These are phyloP conservation scores for Hetaerina americana DNA, from an alignment of 1,140 invertebrate genomes.

Conservation along the genomic window DNA sequence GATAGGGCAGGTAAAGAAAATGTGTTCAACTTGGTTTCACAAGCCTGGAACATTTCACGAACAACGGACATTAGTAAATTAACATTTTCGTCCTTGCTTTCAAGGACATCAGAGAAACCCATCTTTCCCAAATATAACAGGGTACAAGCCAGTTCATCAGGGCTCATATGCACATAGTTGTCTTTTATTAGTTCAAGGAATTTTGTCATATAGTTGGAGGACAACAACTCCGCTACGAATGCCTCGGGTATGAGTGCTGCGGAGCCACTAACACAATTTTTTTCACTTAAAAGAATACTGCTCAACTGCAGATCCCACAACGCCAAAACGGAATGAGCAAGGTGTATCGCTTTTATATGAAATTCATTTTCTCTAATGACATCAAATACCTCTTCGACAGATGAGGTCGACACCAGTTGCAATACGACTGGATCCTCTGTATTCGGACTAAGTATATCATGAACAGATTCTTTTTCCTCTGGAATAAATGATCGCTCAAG, in stretches of 20 bases:
- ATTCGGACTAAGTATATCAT: background rate
- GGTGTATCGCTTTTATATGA: background rate
- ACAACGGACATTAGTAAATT: background rate
- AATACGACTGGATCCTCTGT: background rate
- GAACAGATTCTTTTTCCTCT: background rate
- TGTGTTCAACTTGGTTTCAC: background rate
- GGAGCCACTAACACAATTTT: background rate
- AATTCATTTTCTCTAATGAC: background rate
- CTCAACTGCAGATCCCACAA: background rate
- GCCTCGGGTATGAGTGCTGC: background rate
- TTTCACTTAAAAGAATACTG: background rate
- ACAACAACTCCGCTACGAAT: background rate
- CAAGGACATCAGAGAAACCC: background rate
- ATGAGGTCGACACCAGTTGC: background rate
- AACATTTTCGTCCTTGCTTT: background rate
- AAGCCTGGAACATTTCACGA: background rate
- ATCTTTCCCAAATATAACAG: slow-evolving; percentile 1
- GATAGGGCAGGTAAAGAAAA: background rate
- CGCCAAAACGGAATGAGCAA: background rate
- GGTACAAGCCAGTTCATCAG: background rate
- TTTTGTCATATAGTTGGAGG: background rate
- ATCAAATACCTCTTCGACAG: background rate
- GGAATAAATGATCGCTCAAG: background rate
- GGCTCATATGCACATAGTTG: background rate
- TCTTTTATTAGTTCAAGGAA: background rate